Evolutionary conservation across 2,888 invertebrate species (phyloP).

Genomic region (Synergus laeviventris): DNA sequence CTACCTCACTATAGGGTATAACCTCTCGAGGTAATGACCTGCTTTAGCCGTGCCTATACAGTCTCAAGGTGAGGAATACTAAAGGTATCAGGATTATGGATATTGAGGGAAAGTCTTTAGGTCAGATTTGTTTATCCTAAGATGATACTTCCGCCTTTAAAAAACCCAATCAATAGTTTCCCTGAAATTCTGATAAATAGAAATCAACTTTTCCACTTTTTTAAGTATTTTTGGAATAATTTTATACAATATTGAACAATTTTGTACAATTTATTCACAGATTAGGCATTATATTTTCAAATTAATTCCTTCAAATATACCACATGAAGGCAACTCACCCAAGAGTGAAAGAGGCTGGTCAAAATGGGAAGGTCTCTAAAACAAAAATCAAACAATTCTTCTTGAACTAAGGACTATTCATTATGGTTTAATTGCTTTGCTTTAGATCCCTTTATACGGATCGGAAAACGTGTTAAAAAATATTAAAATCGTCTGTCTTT

Average conservation of each 20-base stretch:
- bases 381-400: conserved; percentile 21
- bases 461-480: too few species aligned
- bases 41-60: not conserved
- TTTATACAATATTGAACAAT: not conserved
- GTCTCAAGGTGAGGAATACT: conserved; percentile 32
- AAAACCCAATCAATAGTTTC: not conserved
- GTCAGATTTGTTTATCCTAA: not conserved
- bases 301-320: not conserved
- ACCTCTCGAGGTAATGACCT: conserved; percentile 30
- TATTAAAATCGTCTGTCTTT: too few species aligned
- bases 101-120: not conserved
- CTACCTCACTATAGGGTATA: conserved; percentile 19
- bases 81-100: not conserved
- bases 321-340: conserved; percentile 6
- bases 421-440: not conserved
- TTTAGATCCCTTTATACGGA: not conserved
- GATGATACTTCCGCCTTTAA: not conserved
- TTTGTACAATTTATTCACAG: not conserved
- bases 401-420: not conserved
- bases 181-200: not conserved
- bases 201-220: not conserved
- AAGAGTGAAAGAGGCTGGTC: conserved; percentile 24
- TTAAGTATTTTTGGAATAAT: not conserved
- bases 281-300: not conserved
- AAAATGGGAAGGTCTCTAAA: conserved; percentile 30